phyloP scores from a whole-genome alignment of 2,888 invertebrate genomes.

The Eledone cirrhosa region DNA sequence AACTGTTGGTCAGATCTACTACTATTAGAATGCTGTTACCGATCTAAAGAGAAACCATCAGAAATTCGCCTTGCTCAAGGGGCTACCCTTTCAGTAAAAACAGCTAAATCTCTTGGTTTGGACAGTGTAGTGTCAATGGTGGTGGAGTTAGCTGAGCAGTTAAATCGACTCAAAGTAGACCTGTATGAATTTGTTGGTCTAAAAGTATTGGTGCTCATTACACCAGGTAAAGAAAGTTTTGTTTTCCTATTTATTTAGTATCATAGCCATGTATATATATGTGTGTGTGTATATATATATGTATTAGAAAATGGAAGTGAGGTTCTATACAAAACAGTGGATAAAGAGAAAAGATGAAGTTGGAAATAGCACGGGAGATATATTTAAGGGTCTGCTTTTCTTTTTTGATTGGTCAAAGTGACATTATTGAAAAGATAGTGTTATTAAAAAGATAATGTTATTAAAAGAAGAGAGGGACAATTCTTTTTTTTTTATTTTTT shows the following conservation, averaged over 20 bases:
- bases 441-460: too few species aligned
- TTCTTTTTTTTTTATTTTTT: too few species aligned
- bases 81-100: constrained; percentile 71
- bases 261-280: too few species aligned
- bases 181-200: constrained; percentile 96
- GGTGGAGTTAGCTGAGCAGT: constrained; percentile 92
- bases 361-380: too few species aligned
- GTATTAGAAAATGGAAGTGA: too few species aligned
- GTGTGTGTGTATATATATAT: too few species aligned
- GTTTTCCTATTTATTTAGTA: not conserved
- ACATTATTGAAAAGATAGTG: too few species aligned
- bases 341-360: too few species aligned
- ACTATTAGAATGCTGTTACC: constrained; percentile 72
- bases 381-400: too few species aligned
- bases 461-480: too few species aligned
- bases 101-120: constrained; percentile 69
- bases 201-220: constrained; percentile 91
- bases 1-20: constrained; percentile 88
- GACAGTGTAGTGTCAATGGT: constrained; percentile 90
- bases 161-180: constrained; percentile 88
- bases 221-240: constrained; percentile 77
- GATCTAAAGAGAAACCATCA: constrained; percentile 86
- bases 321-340: too few species aligned
- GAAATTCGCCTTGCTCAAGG: constrained; percentile 52
- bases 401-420: too few species aligned